A percentile compares a stretch with the other conserved stretches of the same genome.
These are phyloP conservation scores for Turritopsis dohrnii DNA, from an alignment of 30 jellyfish, hydroid and myxozoan species.

Conservation along the genomic window DNA sequence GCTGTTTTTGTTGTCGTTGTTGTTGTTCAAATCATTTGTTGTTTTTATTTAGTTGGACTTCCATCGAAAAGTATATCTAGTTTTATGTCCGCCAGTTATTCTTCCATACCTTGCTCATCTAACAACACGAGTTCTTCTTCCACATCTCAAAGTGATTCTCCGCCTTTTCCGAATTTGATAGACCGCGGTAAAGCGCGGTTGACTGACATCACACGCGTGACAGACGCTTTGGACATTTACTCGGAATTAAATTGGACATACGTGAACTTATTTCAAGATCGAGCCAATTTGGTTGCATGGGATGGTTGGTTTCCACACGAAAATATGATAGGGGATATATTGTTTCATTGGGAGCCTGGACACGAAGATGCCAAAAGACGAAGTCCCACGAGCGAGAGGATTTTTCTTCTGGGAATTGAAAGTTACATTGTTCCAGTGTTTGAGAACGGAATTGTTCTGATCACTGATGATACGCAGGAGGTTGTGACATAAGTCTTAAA, in stretches of 20 bases:
- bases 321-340: constrained; percentile 57
- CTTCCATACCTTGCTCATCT: constrained; percentile 71
- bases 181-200: constrained; percentile 45
- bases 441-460: constrained; percentile 53
- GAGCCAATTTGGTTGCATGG: constrained; percentile 38
- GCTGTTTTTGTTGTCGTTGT: background rate
- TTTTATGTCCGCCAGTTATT: constrained; percentile 12
- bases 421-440: constrained; percentile 60
- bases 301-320: constrained; percentile 58
- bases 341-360: constrained; percentile 59
- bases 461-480: constrained; percentile 5
- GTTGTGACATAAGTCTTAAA: background rate
- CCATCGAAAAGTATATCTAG: constrained; percentile 4
- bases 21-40: background rate
- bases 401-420: constrained; percentile 43
- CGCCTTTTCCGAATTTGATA: background rate
- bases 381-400: constrained; percentile 27
- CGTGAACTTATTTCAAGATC: constrained; percentile 26
- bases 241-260: constrained; percentile 74
- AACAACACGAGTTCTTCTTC: constrained; percentile 47
- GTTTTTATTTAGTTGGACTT: background rate
- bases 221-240: constrained; percentile 41
- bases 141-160: constrained; percentile 38
- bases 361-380: constrained; percentile 45
- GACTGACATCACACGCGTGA: constrained; percentile 37